Evolutionary conservation across 2,888 invertebrate species (phyloP), one percentile per base, ranked within the genome.

Genomic region (Serrognathus titanus): DNA sequence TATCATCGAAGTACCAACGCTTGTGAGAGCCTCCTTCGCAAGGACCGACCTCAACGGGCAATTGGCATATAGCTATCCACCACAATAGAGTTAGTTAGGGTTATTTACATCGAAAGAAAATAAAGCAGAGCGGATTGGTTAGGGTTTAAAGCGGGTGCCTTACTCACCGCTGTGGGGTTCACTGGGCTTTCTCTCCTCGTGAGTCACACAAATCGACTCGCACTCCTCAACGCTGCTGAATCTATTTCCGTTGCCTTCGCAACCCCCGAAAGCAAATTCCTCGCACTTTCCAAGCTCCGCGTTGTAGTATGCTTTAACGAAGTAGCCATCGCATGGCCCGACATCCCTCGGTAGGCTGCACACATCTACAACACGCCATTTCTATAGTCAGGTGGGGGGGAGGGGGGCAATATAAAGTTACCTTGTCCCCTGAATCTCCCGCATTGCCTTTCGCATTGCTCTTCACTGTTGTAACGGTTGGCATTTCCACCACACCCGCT

Each of bases 211-310:
- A 67, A 88, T 78, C 3, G 84, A 81, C 72, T 88, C 83, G 71
- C 94, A 94, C 71, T 92, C 90, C 31, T 83, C 81, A n/a, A 79
- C 72, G 8, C 83, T 83, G 56, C 85, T 86, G 79, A 95, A 95
- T 52, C 92, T 81, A 76, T 95, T 95, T 50, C 89, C 88, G 66
- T 91, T 92, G 36, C 94, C 94, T 38, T 80, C 83, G 72, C 94
- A 95, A 56, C 94, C 94, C 38, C 92, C 87, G 71, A 89, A 95
- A 1, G 79, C 76, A 76, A 92, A 95, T 61, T 82, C 78, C 51
- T 81, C 79, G 73, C 95, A 95, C 38, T 78, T 75, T 10, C 85
- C 83, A 0, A 79, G 75, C 1, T 68, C 66, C 10, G 75, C 71
- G 69, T 92, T 86, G 76, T 85, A 94, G 78, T 85, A 92, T 77